Evolutionary conservation across 1,140 invertebrate species (phyloP).

Genomic region (Papilio glaucus): DNA sequence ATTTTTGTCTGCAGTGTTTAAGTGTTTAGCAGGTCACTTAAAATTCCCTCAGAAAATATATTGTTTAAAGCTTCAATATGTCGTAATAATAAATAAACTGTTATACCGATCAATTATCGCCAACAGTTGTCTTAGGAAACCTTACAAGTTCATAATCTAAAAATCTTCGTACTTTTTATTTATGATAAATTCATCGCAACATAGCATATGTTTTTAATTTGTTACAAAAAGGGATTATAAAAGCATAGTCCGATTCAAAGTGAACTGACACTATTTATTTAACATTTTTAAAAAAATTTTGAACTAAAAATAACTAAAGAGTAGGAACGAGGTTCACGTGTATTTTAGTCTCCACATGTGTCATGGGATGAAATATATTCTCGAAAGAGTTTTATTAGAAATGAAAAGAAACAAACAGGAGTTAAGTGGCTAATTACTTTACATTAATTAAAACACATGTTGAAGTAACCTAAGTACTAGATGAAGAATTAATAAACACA

Average conservation of each 20-base stretch:
- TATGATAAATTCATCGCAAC: not conserved
- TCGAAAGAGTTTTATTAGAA: no score
- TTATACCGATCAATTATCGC: not conserved
- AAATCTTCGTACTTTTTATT: not conserved
- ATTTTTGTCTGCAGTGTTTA: no score
- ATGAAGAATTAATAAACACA: no score
- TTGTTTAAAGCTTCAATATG: no score
- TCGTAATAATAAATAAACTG: no score
- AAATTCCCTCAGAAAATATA: not conserved
- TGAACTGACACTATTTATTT: not conserved
- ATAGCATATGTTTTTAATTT: not conserved
- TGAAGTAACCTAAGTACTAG: not conserved
- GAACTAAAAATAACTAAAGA: not conserved
- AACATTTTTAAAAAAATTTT: not conserved
- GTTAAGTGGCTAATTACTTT: not conserved
- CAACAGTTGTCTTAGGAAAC: not conserved
- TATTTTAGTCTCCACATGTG: no score
- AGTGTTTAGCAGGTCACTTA: no score
- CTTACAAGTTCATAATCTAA: conserved; percentile 1
- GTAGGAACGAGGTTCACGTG: no score
- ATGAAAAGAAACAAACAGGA: no score
- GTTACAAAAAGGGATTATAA: not conserved
- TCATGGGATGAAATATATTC: no score
- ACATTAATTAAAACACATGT: not conserved
- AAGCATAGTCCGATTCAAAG: not conserved